Evolutionary conservation across 2,888 invertebrate species (phyloP), one percentile per base, ranked within the genome.

Genomic region (Eumacrocentrus americanus): DNA sequence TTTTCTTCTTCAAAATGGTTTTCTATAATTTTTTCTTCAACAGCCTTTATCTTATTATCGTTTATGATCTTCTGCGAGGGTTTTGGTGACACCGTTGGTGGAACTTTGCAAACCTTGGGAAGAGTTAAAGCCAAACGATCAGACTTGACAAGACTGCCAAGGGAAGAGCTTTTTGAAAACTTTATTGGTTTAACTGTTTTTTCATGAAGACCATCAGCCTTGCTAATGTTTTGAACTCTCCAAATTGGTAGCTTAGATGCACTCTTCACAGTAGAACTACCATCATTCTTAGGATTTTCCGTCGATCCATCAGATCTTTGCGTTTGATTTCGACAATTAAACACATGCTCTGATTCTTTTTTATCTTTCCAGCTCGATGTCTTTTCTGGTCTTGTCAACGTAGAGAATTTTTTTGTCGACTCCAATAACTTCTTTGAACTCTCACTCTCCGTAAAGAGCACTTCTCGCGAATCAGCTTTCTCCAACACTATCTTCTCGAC

Each of bases 401-500:
- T 23, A 1, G 62, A 57, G 11, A 62, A 34, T 52, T 35, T 51
- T 9, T 62, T 64, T 12, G 57, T 63, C 29, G 55, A 58, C 48
- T 66, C 65, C 11, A 66, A 64, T 11, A 62, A 34, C 37, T 67
- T 72, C 38, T 64, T 63, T 20, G 63, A 68, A 16, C 63, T 69
- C 61, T 72, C 75, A 50, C 68, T 71, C 14, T 71, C 72, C 38
- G 69, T 75, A 23, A 71, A 38, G 3, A 71, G 58, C 12, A 72
- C 64, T 46, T 76, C 67, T n/a, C 70, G 70, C 42, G 67, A 67
- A 0, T 67, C 68, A 18, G 62, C 61, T 23, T 65, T 68, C 42
- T 73, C 71, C 23, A 71, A 51, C 0, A 73, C 71, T 29, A 75
- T 70, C 53, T 72, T 74, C 51, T 74, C 74, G 6, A 72, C 58